A percentile compares a stretch with the other conserved stretches of the same genome.
Conservation (phyloP, 2,888 invertebrate species). For the Rapana venosa region DNA sequence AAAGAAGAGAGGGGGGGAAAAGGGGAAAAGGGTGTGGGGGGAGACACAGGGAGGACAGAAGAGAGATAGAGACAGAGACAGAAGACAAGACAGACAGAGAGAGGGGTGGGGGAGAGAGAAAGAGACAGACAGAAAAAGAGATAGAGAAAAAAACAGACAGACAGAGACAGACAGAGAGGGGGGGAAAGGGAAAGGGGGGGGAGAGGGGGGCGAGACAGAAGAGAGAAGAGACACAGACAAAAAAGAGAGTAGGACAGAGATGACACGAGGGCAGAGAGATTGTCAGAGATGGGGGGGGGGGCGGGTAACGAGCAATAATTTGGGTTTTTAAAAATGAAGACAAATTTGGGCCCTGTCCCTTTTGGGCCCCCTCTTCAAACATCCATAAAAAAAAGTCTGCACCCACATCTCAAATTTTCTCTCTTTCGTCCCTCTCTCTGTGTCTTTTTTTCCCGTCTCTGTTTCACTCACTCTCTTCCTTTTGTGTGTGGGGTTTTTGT, state of each 20-base stretch:
- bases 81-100: not conserved
- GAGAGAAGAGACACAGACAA: not conserved
- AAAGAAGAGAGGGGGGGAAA: not conserved
- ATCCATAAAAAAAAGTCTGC: slow-evolving; percentile 38
- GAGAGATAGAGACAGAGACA: not conserved
- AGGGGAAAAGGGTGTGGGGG: not conserved
- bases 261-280: not conserved
- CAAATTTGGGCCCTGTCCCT: slow-evolving; percentile 30
- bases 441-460: too few relatives aligned
- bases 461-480: too few relatives aligned
- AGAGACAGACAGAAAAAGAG: not conserved
- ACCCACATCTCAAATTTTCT: not conserved
- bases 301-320: slow-evolving; percentile 36
- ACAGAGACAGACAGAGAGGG: not conserved
- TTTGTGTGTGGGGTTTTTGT: not conserved
- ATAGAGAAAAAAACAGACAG: not conserved
- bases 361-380: not conserved
- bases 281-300: not conserved
- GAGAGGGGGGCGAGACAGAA: not conserved
- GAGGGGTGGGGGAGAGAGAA: not conserved
- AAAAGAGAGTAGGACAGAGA: not conserved
- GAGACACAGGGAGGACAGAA: not conserved
- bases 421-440: too few relatives aligned
- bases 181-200: not conserved
- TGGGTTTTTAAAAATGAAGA: slow-evolving; percentile 42